phyloP scores from a whole-genome alignment of 2,888 invertebrate genomes.

The Helleia helle region DNA sequence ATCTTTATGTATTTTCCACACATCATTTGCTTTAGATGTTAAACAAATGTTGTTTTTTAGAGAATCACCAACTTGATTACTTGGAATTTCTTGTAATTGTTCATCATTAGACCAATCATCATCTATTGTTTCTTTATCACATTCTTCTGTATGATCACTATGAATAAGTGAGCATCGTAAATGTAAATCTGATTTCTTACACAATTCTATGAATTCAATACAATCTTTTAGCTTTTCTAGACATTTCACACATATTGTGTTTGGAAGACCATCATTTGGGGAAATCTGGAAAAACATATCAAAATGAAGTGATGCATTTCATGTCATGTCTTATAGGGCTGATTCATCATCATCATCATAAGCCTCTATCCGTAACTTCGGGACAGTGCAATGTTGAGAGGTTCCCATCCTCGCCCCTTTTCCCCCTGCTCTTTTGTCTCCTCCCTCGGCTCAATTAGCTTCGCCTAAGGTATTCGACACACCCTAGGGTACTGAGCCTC shows the following conservation, averaged over 20 bases:
- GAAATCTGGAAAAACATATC: conserved; percentile 36
- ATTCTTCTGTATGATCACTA: conserved; percentile 20
- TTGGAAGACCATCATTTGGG: conserved; percentile 47
- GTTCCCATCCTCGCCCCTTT: no score
- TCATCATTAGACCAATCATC: conserved; percentile 12
- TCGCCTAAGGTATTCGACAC: no score
- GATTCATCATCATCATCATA: no score
- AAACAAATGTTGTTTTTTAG: conserved; percentile 13
- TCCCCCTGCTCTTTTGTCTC: no score
- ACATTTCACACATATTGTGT: conserved; percentile 45
- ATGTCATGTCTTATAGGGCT: no score
- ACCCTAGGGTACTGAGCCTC: no score
- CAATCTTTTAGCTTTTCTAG: conserved; percentile 39
- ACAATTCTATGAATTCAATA: conserved; percentile 41
- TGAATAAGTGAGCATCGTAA: conserved; percentile 29
- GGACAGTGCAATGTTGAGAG: neutral
- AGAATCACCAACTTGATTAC: no score
- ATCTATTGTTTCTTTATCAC: no score
- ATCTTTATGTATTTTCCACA: conserved; percentile 7
- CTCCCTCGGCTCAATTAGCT: no score
- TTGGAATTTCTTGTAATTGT: no score
- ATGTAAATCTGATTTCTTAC: conserved; percentile 41
- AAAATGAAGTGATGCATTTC: neutral
- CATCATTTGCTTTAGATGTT: conserved; percentile 8
- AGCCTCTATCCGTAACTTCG: no score